A percentile compares a stretch with the other conserved stretches of the same genome.
These are phyloP conservation scores for Molossus molossus DNA, from an alignment of 2,797 vertebrate species.

Conservation along the genomic window DNA sequence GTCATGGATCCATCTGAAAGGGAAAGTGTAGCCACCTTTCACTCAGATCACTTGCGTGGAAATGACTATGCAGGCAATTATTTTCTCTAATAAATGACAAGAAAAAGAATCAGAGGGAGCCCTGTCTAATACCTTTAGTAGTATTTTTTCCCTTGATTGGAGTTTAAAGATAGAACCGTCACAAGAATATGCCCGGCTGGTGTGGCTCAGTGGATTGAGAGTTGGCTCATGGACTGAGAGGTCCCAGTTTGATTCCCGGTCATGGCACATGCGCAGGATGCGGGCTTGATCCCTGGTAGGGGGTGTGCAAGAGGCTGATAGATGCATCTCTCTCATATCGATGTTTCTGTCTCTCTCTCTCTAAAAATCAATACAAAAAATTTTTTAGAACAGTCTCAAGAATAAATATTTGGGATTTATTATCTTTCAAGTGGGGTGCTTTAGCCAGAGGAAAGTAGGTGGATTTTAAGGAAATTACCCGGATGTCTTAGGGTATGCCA, in stretches of 20 bases:
- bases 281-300: too few relatives aligned
- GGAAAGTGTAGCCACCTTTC: not conserved
- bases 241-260: too few relatives aligned
- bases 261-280: too few relatives aligned
- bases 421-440: not conserved
- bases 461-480: not conserved
- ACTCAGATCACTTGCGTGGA: not conserved
- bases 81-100: slow-evolving; percentile 6
- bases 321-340: too few relatives aligned
- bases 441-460: slow-evolving; percentile 28
- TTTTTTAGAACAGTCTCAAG: not conserved
- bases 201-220: too few relatives aligned
- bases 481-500: not conserved
- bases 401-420: slow-evolving; percentile 14
- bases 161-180: slow-evolving; percentile 16
- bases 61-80: not conserved
- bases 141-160: not conserved
- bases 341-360: too few relatives aligned
- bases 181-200: not conserved
- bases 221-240: too few relatives aligned
- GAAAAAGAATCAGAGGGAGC: slow-evolving; percentile 27
- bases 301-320: too few relatives aligned
- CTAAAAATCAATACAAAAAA: too few relatives aligned
- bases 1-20: not conserved
- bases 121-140: not conserved